Conservation (phyloP, 2,797 vertebrate species). For the Sciurus carolinensis region DNA sequence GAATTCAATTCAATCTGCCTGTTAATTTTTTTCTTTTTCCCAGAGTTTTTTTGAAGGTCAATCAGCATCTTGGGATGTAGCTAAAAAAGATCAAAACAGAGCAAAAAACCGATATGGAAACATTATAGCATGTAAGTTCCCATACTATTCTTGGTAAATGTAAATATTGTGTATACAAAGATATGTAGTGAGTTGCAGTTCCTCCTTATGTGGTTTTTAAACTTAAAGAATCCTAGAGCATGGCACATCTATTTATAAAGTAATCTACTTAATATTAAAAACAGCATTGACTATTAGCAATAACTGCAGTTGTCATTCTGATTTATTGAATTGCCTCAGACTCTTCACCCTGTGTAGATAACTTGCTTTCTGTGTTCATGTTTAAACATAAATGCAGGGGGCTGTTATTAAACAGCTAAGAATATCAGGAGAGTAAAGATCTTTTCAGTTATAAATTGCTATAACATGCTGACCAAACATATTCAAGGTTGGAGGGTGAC, state of each 20-base stretch:
- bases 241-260: conserved; percentile 64
- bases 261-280: conserved; percentile 65
- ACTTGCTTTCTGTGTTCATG: conserved; percentile 74
- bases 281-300: conserved; percentile 45
- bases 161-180: not conserved
- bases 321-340: conserved; percentile 72
- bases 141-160: conserved; percentile 49
- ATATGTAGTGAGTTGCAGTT: conserved; percentile 60
- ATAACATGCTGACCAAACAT: not conserved
- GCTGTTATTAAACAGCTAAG: conserved; percentile 76
- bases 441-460: conserved; percentile 45
- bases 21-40: conserved; percentile 76
- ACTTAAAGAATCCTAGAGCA: not conserved
- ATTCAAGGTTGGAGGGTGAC: not conserved
- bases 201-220: conserved; percentile 66
- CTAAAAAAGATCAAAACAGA: conserved; percentile 99
- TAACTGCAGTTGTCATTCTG: conserved; percentile 54
- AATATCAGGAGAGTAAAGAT: conserved; percentile 45
- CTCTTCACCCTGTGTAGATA: conserved; percentile 68
- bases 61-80: conserved; percentile 99
- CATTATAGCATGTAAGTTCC: conserved; percentile 99
- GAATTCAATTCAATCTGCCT: conserved; percentile 67
- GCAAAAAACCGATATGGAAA: conserved; percentile 99
- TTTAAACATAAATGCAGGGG: conserved; percentile 67
- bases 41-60: conserved; percentile 99